Base-by-base conservation (phyloP, 2,797 vertebrate species). In the Vireo griseus region DNA sequence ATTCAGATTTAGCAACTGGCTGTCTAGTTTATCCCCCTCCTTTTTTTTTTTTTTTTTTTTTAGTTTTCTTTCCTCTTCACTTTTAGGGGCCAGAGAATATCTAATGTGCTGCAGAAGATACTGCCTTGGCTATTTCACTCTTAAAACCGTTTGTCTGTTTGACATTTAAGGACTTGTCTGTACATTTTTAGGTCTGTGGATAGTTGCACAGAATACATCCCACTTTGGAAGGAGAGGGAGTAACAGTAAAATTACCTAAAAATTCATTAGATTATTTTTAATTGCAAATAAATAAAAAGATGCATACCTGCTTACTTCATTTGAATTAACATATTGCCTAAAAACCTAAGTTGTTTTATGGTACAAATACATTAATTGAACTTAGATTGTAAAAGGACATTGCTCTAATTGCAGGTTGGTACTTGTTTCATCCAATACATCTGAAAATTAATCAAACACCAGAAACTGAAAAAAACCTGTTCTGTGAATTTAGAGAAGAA, bases 61-160 rank as follows among this genome's bases (percentile, higher is more conserved):
- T 2, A 3, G 4, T 5, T n/a, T 24, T 26, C 2, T 7, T 48
- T 19, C 31, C 2, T 28, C 1, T 16, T 33, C 16, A 47, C 52
- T 26, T 72, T 61, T 76, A 62, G 31, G 13, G 25, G 7, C 5
- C 42, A 75, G 59, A 79, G 10, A 68, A 61, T 50, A 75, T 52
- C 19, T 63, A 45, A 67, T 8, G 6, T 57, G 16, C 52, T 80
- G 42, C 50, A 88, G 42, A 81, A 75, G 14, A 35, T 72, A 67
- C 16, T 71, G 29, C 21, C 47, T 79, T 85, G 20, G 10, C 51
- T 62, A 33, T 76, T 45, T 83, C 39, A 40, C 6, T 69, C 35
- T 50, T 68, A 35, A 45, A 90, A 54, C 9, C 52, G 20, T 54
- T 90, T 76, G 7, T 4, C 35, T 86, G 18, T 11, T 44, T 91